These are phyloP conservation scores for Cyaniris semiargus DNA, from an alignment of 2,888 invertebrate species.

Conservation along the genomic window DNA sequence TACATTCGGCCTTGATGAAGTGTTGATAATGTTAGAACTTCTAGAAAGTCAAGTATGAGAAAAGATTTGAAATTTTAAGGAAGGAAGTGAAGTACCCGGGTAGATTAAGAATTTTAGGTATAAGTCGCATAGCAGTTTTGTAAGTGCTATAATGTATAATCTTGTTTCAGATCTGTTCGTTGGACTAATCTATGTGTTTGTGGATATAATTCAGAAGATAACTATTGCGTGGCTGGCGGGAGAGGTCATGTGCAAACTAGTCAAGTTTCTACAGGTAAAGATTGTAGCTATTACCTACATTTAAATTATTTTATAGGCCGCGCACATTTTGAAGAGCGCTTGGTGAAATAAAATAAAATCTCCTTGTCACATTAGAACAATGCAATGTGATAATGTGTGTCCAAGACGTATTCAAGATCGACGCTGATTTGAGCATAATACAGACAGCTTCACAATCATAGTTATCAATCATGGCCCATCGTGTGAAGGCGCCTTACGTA, in stretches of 20 bases:
- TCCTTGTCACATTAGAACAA: too few species aligned
- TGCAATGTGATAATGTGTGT: too few species aligned
- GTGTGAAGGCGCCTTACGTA: too few species aligned
- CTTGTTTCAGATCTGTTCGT: slow-evolving; percentile 89
- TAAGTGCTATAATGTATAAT: not conserved
- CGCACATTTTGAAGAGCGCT: too few species aligned
- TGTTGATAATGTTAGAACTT: not conserved
- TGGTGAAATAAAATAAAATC: too few species aligned
- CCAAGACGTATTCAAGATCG: too few species aligned
- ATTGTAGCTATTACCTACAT: too few species aligned
- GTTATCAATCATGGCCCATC: too few species aligned
- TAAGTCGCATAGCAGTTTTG: not conserved
- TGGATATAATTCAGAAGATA: slow-evolving; percentile 93
- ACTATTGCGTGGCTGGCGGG: slow-evolving; percentile 95
- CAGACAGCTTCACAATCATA: too few species aligned
- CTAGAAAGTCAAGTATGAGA: not conserved
- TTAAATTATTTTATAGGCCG: too few species aligned
- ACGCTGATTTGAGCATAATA: too few species aligned
- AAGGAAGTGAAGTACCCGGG: not conserved
- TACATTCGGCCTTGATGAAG: not conserved
- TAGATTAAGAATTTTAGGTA: not conserved
- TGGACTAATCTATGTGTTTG: slow-evolving; percentile 92
- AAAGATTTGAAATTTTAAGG: not conserved
- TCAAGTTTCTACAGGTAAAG: slow-evolving; percentile 88
- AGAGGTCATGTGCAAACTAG: slow-evolving; percentile 92